phyloP scores from a whole-genome alignment of 2,113 vertebrate genomes.

The Lanius ludovicianus region DNA sequence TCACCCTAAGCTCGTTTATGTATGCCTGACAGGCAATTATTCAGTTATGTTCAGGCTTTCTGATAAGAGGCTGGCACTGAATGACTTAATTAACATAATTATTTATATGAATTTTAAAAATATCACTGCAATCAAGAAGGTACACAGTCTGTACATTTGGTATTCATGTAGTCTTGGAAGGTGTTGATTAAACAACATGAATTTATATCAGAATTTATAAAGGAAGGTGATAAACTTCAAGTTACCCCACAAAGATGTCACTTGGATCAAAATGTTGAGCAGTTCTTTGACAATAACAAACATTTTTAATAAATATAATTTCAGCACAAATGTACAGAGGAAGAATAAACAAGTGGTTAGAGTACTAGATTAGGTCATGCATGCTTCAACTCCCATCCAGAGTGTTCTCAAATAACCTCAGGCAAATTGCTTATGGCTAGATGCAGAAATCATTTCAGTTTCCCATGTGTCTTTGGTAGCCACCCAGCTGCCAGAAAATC shows the following conservation, averaged over 20 bases:
- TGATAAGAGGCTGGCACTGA: conserved; percentile 37
- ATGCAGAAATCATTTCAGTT: background rate
- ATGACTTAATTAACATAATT: conserved; percentile 77
- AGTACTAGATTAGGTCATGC: background rate
- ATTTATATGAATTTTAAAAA: conserved; percentile 72
- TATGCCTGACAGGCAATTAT: conserved; percentile 37
- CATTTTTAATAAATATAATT: background rate
- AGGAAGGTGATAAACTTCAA: background rate
- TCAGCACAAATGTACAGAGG: background rate
- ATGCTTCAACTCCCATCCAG: background rate
- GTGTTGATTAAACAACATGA: conserved; percentile 64
- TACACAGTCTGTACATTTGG: conserved; percentile 51
- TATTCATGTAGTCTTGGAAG: conserved; percentile 66
- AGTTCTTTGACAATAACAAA: background rate
- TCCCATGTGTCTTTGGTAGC: background rate
- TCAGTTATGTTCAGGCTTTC: conserved; percentile 45
- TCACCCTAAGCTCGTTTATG: conserved; percentile 6
- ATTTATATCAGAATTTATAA: conserved; percentile 19
- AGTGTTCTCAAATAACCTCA: background rate
- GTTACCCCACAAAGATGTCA: background rate
- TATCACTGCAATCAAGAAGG: conserved; percentile 71
- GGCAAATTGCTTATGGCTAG: background rate
- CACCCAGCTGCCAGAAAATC: background rate
- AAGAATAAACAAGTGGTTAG: background rate
- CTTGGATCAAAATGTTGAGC: background rate